Conservation (phyloP, 2,888 invertebrate genomes). For the Candidula unifasciata region DNA sequence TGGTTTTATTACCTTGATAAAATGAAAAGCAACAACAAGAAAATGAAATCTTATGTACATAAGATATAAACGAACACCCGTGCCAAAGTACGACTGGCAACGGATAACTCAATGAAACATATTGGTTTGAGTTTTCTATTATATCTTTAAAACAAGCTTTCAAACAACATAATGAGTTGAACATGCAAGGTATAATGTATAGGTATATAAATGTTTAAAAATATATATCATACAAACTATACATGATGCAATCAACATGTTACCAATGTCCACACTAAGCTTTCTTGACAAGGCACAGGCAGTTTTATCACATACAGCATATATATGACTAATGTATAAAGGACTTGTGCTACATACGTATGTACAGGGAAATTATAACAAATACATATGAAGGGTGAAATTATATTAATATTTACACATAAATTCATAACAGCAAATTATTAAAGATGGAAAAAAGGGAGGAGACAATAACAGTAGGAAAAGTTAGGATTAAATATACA, state of each 20-base stretch:
- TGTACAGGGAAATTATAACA: no score
- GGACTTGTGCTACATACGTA: no score
- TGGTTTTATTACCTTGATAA: slow-evolving; percentile 31
- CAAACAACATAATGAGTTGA: neutral
- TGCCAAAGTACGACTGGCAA: slow-evolving; percentile 16
- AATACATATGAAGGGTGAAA: no score
- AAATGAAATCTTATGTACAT: neutral
- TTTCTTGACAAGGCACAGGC: slow-evolving; percentile 43
- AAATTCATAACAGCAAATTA: no score
- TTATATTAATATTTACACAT: no score
- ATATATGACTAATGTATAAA: no score
- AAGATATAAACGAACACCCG: slow-evolving; percentile 32
- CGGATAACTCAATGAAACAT: slow-evolving; percentile 51
- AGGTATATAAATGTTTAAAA: neutral
- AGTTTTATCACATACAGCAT: slow-evolving; percentile 40
- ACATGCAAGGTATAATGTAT: neutral
- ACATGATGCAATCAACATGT: slow-evolving; percentile 37
- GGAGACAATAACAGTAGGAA: no score
- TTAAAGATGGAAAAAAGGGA: no score
- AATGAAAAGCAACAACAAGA: slow-evolving; percentile 39
- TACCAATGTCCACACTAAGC: slow-evolving; percentile 23
- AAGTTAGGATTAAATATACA: no score
- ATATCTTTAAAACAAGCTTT: slow-evolving; percentile 1
- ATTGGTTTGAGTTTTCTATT: slow-evolving; percentile 45
- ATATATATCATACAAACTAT: slow-evolving; percentile 49